Conservation (phyloP, 1,140 invertebrate genomes). For the Zophobas atratus region DNA sequence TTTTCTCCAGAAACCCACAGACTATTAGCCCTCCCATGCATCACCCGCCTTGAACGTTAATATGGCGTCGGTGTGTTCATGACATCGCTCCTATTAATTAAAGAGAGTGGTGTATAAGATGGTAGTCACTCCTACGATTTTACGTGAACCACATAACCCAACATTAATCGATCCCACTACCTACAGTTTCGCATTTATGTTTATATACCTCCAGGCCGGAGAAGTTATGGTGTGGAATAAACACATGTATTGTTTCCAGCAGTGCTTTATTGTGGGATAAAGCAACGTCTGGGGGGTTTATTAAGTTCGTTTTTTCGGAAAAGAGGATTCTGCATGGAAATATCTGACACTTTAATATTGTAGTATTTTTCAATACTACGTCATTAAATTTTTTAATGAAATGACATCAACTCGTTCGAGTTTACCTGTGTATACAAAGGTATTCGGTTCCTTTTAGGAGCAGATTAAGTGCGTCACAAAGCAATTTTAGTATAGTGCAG, state of each 20-base stretch:
- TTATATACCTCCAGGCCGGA: neutral
- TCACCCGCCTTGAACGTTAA: constrained; percentile 13
- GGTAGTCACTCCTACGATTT: neutral
- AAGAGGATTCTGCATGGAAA: too few species aligned
- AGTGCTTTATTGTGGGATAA: neutral
- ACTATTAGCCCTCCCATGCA: constrained; percentile 9
- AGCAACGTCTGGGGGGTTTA: neutral
- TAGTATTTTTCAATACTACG: too few species aligned
- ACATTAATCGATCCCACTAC: constrained; percentile 5
- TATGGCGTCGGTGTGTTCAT: constrained; percentile 25
- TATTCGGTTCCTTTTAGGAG: neutral
- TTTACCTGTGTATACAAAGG: too few species aligned
- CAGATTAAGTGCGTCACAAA: neutral
- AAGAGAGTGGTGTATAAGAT: constrained; percentile 24
- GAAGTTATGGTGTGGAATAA: neutral
- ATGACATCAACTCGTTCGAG: too few species aligned
- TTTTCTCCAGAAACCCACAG: neutral
- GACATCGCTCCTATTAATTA: constrained; percentile 37
- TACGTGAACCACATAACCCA: neutral
- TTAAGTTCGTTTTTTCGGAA: neutral
- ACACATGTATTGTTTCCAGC: neutral
- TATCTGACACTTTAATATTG: too few species aligned
- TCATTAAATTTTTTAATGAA: too few species aligned
- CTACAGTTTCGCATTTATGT: neutral
- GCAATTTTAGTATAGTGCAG: neutral